phyloP scores from a whole-genome alignment of 2,113 vertebrate genomes.

The Cavia aperea region DNA sequence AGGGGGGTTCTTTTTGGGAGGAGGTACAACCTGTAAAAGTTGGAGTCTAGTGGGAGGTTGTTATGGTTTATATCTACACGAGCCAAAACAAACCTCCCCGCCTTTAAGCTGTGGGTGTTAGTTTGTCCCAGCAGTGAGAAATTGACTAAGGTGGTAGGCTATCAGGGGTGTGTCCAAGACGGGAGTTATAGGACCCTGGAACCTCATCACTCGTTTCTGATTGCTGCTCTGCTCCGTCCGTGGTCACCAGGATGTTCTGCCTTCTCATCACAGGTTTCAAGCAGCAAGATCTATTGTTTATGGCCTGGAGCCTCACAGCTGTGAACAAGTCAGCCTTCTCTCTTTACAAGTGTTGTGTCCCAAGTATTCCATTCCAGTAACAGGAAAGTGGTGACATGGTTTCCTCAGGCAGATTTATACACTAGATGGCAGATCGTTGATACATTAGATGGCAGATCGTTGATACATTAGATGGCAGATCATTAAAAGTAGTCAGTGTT shows the following conservation, averaged over 20 bases:
- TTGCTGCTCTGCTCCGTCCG: accelerated
- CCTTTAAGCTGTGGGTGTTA: not conserved
- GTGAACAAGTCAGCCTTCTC: not conserved
- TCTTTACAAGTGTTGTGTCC: not conserved
- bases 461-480: not conserved
- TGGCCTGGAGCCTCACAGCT: not conserved
- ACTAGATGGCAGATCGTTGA: not conserved
- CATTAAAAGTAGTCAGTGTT: not conserved
- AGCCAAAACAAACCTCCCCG: not conserved
- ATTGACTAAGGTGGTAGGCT: no score
- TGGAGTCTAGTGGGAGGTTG: not conserved
- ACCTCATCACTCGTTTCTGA: not conserved
- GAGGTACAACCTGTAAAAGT: no score
- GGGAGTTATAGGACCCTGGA: not conserved
- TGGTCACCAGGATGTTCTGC: not conserved
- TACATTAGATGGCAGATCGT: not conserved
- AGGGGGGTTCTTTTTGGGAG: not conserved
- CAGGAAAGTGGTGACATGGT: not conserved
- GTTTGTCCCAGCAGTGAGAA: not conserved
- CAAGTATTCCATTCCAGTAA: not conserved
- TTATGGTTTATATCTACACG: not conserved
- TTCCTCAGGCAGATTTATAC: not conserved
- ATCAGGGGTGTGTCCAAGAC: no score
- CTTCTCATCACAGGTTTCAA: not conserved
- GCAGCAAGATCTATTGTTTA: not conserved